Percentiles rank a stretch among this genome's conserved stretches.
These are phyloP conservation scores for Chauna torquata DNA, from an alignment of 2,113 vertebrate genomes.

Conservation along the genomic window DNA sequence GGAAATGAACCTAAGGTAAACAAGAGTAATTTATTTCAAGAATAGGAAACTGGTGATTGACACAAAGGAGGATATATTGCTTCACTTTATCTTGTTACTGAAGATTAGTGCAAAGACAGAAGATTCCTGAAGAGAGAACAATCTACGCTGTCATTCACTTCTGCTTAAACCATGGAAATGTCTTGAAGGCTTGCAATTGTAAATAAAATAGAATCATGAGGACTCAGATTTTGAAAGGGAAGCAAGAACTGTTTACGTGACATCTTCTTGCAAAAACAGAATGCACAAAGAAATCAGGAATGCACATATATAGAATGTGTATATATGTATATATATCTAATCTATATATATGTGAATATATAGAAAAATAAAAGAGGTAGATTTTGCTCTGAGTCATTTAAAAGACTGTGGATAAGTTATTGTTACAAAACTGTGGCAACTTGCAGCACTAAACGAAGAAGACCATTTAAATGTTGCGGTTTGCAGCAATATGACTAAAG, in stretches of 20 bases:
- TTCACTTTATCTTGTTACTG: background rate
- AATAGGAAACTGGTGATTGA: background rate
- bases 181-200: background rate
- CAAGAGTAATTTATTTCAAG: background rate
- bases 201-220: background rate
- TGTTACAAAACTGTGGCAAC: background rate
- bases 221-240: background rate
- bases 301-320: too few relatives aligned
- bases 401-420: background rate
- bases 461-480: background rate
- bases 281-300: background rate
- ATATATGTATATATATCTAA: too few relatives aligned
- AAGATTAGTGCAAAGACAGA: background rate
- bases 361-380: background rate
- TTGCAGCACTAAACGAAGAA: background rate
- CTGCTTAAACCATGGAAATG: background rate
- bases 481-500: background rate
- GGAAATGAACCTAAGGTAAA: background rate
- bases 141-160: background rate
- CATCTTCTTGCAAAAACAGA: background rate
- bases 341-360: background rate
- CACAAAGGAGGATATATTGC: background rate
- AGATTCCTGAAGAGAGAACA: background rate
- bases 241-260: background rate
- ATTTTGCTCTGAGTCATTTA: background rate